Conservation (phyloP, 2,888 invertebrate genomes). For the Pseudoips prasinana region DNA sequence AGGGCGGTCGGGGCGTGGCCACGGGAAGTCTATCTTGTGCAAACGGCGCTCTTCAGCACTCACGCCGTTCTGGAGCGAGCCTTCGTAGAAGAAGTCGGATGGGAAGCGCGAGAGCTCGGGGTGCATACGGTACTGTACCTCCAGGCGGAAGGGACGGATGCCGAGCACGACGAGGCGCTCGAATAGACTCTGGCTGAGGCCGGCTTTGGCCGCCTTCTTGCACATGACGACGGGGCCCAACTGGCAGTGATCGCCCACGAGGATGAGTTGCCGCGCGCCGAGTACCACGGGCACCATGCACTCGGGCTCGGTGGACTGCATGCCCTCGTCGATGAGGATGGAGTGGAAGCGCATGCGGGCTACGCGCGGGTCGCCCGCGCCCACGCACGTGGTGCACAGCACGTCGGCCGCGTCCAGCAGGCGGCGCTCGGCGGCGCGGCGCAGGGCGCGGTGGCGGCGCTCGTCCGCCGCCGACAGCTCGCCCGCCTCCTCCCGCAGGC, state of each 20-base stretch:
- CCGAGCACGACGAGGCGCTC: conserved; percentile 98
- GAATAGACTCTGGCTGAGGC: conserved; percentile 97
- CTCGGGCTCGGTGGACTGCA: conserved; percentile 98
- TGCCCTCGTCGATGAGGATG: conserved; percentile 98
- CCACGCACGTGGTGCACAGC: conserved; percentile 99
- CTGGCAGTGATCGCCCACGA: conserved; percentile 99
- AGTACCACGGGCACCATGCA: conserved; percentile 99
- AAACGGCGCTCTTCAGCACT: conserved; percentile 97
- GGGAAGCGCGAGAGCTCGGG: conserved; percentile 98
- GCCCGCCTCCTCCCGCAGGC: conserved; percentile 98
- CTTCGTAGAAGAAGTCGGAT: conserved; percentile 99
- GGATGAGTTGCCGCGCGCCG: conserved; percentile 97
- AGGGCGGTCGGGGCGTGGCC: conserved; percentile 97
- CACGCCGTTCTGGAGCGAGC: conserved; percentile 99
- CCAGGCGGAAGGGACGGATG: conserved; percentile 97
- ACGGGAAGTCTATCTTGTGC: conserved; percentile 96
- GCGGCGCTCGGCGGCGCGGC: conserved; percentile 95
- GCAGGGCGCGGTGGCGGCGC: conserved; percentile 94
- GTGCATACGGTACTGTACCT: conserved; percentile 99
- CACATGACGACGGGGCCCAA: conserved; percentile 99
- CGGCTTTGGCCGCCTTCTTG: conserved; percentile 98
- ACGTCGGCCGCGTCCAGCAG: conserved; percentile 98
- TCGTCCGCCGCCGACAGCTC: conserved; percentile 98
- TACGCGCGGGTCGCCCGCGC: conserved; percentile 98
- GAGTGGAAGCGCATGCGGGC: conserved; percentile 96